These are phyloP conservation scores for Taenaris catops DNA, from an alignment of 2,888 invertebrate genomes.

Conservation along the genomic window DNA sequence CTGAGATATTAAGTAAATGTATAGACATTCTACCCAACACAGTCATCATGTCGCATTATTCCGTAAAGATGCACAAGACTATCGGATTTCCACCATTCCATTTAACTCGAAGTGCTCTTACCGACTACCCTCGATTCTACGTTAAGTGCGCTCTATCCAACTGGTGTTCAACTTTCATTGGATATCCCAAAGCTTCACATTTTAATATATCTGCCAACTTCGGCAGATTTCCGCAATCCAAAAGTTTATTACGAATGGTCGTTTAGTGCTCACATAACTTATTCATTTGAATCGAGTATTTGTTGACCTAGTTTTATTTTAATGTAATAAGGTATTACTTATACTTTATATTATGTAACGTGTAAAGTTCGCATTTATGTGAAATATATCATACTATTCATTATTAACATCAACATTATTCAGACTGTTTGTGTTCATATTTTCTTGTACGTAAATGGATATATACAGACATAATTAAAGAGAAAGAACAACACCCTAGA, in stretches of 20 bases:
- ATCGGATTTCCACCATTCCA: constrained; percentile 58
- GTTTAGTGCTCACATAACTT: constrained; percentile 18
- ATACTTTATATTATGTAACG: no score
- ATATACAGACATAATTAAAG: no score
- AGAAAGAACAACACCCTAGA: no score
- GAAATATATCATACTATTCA: no score
- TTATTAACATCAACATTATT: no score
- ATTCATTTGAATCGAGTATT: no score
- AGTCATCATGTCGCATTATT: constrained; percentile 48
- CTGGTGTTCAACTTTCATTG: constrained; percentile 36
- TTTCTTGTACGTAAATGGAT: no score
- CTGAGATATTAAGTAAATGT: neutral
- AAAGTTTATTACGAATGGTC: constrained; percentile 23
- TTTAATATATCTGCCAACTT: constrained; percentile 43
- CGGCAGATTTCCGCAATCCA: constrained; percentile 32
- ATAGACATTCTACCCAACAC: neutral
- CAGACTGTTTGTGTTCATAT: no score
- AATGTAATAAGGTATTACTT: no score
- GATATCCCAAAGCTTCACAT: constrained; percentile 40
- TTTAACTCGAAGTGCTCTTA: constrained; percentile 52
- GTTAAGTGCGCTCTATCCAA: constrained; percentile 52
- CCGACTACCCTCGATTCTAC: constrained; percentile 51
- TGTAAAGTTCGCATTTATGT: no score
- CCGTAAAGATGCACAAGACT: constrained; percentile 50
- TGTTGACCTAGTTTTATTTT: no score